Evolutionary conservation across 1,140 invertebrate species (phyloP).

Genomic region (Caerostris extrusa): DNA sequence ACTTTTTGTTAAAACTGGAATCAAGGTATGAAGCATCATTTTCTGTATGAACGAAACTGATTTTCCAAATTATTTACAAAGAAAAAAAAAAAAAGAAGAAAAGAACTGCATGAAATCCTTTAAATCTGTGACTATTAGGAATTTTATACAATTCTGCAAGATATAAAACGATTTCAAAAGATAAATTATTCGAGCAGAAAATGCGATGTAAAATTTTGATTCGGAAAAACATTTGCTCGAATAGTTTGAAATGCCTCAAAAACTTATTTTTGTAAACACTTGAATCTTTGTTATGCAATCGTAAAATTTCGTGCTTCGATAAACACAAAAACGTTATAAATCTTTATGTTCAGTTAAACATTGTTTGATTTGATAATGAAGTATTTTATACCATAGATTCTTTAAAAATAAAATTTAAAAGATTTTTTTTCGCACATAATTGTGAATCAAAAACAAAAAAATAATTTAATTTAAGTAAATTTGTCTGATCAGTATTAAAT

Average conservation of each 20-base stretch:
- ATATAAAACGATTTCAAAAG: background rate
- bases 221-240: background rate
- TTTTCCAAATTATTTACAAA: background rate
- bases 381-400: too few species aligned
- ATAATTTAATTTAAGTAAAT: too few species aligned
- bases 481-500: too few species aligned
- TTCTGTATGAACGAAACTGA: background rate
- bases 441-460: too few species aligned
- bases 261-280: background rate
- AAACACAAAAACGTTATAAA: too few species aligned
- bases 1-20: background rate
- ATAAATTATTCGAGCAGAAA: background rate
- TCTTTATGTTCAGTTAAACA: too few species aligned
- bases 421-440: too few species aligned
- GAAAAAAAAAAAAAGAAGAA: background rate
- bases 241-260: background rate
- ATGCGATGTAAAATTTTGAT: background rate
- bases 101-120: background rate
- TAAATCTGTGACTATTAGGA: background rate
- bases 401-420: too few species aligned
- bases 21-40: background rate
- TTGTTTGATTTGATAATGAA: too few species aligned
- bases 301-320: too few species aligned
- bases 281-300: too few species aligned
- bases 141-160: background rate